Evolutionary conservation across 2,797 vertebrate species (phyloP), one percentile per base, ranked within the genome.

Genomic region (Poecilia picta): DNA sequence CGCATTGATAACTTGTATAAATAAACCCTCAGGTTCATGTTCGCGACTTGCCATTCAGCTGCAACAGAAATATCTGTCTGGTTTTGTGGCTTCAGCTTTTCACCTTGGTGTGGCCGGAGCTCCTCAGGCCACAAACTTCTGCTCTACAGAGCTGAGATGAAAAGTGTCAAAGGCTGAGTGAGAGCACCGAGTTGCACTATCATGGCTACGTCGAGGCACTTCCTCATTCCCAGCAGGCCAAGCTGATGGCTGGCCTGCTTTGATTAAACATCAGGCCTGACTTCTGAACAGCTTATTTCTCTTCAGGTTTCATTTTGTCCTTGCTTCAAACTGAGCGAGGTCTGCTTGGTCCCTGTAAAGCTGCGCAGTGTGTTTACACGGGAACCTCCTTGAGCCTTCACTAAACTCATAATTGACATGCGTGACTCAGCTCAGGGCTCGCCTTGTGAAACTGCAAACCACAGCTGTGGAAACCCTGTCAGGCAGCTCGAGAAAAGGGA

Each of bases 391-490:
- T 0, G 28, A 75, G 25, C 68, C 70, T 57, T 66, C 36, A 1
- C 36, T 23, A 46, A 62, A 79, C 76, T 73, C 31, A 68, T 76
- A 80, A 85, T 84, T 11, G 33, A 20, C 16, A 7, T 72, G 72
- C 78, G 68, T 85, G 82, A 87, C 81, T 88, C 79, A 73, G 25
- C 81, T 51, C 0, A 33, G 79, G 77, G 74, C 73, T 81, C 10
- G 76, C 79, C 78, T 81, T 74, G 28, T 80, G 80, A 88, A 81
- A 88, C 66, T 78, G 41, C 79, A 78, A 55, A 73, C 73, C 84
- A 51, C 84, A 18, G 85, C 74, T 62, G 15, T 82, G 83, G 75
- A 88, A 86, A 85, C 72, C 79, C 82, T 79, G 47, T 81, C 66
- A 82, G 70, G 75, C 76, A 59, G 13, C 15, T 47, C 72, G 20